phyloP scores from a whole-genome alignment of 2,888 invertebrate genomes.

The Cyaniris semiargus region DNA sequence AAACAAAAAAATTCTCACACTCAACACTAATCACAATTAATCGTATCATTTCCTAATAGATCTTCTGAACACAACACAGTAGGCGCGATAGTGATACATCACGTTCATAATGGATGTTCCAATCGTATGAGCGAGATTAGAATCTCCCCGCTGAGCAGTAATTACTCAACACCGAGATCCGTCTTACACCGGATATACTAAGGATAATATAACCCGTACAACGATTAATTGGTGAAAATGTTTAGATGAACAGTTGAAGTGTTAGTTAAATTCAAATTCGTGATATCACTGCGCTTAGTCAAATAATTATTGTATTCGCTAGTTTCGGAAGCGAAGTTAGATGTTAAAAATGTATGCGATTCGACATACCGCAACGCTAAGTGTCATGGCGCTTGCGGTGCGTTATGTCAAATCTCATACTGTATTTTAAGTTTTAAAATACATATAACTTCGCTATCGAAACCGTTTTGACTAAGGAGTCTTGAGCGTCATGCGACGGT shows the following conservation, averaged over 20 bases:
- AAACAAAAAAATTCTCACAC: too few relatives aligned
- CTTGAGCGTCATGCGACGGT: too few relatives aligned
- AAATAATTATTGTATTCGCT: too few relatives aligned
- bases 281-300: neutral
- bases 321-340: too few relatives aligned
- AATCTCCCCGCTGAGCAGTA: neutral
- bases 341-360: too few relatives aligned
- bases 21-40: neutral
- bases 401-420: too few relatives aligned
- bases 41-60: neutral
- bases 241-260: neutral
- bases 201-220: neutral
- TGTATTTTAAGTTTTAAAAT: too few relatives aligned
- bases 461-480: too few relatives aligned
- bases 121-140: slow-evolving; percentile 18
- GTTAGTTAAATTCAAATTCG: neutral
- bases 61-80: neutral
- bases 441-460: too few relatives aligned
- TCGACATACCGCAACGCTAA: too few relatives aligned
- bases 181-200: slow-evolving; percentile 4
- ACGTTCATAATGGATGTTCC: slow-evolving; percentile 5
- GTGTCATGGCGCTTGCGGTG: too few relatives aligned
- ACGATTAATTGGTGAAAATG: neutral
- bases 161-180: neutral
- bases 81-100: neutral